phyloP scores from a whole-genome alignment of 2,888 invertebrate genomes.

The Gymnoscelis rufifasciata region DNA sequence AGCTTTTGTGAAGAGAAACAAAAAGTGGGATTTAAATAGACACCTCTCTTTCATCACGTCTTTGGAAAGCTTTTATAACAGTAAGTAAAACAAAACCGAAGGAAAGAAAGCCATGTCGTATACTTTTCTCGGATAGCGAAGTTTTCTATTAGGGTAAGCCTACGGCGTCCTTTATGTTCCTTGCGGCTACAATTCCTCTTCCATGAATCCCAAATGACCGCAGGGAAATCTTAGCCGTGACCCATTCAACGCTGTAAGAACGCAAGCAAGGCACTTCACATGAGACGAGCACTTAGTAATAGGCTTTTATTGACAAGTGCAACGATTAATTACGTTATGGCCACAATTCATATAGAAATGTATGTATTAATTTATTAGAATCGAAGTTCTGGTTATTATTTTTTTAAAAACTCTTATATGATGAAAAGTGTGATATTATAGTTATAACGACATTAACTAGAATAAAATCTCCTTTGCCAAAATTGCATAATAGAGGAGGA shows the following conservation, averaged over 20 bases:
- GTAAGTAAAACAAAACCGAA: constrained; percentile 51
- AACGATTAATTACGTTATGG: too few relatives aligned
- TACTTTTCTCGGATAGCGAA: constrained; percentile 49
- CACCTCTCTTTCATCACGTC: constrained; percentile 23
- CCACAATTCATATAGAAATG: too few relatives aligned
- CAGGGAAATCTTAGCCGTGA: constrained; percentile 79
- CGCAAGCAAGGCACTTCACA: constrained; percentile 34
- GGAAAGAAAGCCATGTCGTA: constrained; percentile 52
- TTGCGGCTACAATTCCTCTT: constrained; percentile 74
- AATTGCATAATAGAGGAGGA: too few relatives aligned
- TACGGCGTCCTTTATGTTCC: constrained; percentile 74
- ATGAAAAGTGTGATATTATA: too few relatives aligned
- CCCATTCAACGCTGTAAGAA: constrained; percentile 67
- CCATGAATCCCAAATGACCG: constrained; percentile 79
- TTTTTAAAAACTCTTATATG: too few relatives aligned
- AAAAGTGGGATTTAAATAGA: constrained; percentile 43
- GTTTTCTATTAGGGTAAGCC: constrained; percentile 67
- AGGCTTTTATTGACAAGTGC: too few relatives aligned
- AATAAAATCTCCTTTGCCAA: too few relatives aligned
- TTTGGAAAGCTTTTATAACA: constrained; percentile 53
- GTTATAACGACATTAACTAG: too few relatives aligned
- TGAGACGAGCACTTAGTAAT: constrained; percentile 26
- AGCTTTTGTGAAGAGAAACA: constrained; percentile 35
- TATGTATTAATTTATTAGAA: background rate
- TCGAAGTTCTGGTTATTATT: too few relatives aligned